A percentile compares a stretch with the other conserved stretches of the same genome.
These are phyloP conservation scores for Paramisgurnus dabryanus DNA, from an alignment of 2,113 vertebrate species.

Conservation along the genomic window DNA sequence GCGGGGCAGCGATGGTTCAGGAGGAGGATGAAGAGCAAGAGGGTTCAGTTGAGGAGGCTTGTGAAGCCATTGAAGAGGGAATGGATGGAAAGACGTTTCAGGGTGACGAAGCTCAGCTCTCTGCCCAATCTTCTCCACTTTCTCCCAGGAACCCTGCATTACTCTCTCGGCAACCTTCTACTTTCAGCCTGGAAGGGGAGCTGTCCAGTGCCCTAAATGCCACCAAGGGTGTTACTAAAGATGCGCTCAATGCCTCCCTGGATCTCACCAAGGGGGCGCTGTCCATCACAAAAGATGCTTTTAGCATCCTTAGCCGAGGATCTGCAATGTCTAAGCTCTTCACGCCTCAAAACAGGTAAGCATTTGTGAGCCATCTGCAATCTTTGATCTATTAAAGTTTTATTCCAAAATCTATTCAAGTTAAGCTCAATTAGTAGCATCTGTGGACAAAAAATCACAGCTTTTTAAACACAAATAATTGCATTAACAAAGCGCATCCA, in stretches of 20 bases:
- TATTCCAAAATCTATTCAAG: too few relatives aligned
- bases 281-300: conserved; percentile 90
- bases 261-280: conserved; percentile 94
- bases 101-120: conserved; percentile 49
- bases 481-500: too few relatives aligned
- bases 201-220: conserved; percentile 85
- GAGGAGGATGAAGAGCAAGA: conserved; percentile 63
- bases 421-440: too few relatives aligned
- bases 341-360: conserved; percentile 79
- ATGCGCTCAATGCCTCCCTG: conserved; percentile 87
- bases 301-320: conserved; percentile 86
- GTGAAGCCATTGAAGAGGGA: conserved; percentile 81
- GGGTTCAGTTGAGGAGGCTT: conserved; percentile 80
- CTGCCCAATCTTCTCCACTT: conserved; percentile 55
- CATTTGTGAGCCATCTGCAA: neutral
- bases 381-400: too few relatives aligned
- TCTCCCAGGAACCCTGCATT: conserved; percentile 58
- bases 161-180: conserved; percentile 68
- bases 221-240: conserved; percentile 92
- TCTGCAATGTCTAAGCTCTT: conserved; percentile 91
- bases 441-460: too few relatives aligned
- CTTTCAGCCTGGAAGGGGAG: conserved; percentile 86
- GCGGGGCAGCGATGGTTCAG: neutral
- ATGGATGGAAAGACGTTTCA: conserved; percentile 51
- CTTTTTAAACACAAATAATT: too few relatives aligned